Conservation (phyloP, 1,140 invertebrate species). For the Drosophila watanabei region DNA sequence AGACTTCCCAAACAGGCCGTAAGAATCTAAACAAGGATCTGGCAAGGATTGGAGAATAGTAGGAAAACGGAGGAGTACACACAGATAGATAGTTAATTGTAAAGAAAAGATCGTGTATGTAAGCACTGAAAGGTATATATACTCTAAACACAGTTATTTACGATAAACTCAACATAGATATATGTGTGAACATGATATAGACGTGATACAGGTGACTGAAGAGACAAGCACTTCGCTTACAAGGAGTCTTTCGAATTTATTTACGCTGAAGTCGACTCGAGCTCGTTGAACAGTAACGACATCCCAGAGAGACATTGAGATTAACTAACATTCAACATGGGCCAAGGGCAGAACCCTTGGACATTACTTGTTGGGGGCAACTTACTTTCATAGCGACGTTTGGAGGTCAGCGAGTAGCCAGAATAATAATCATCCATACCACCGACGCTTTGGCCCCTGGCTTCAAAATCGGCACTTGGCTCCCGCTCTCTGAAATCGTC, state of each 20-base stretch:
- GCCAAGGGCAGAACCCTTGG: neutral
- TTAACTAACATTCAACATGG: conserved; percentile 39
- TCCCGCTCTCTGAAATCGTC: conserved; percentile 83
- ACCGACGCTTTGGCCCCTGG: conserved; percentile 73
- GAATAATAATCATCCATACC: conserved; percentile 85
- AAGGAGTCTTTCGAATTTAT: conserved; percentile 17
- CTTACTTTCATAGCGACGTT: conserved; percentile 81
- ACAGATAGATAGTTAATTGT: conserved; percentile 33
- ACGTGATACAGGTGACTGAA: conserved; percentile 21
- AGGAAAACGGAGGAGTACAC: conserved; percentile 26
- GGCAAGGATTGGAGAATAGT: conserved; percentile 31
- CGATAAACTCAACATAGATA: conserved; percentile 31
- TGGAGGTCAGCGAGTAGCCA: conserved; percentile 69
- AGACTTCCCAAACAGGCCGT: neutral
- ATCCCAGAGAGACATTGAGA: conserved; percentile 33
- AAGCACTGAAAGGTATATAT: conserved; percentile 33
- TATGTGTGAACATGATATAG: conserved; percentile 30
- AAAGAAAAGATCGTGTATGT: conserved; percentile 20
- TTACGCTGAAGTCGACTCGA: conserved; percentile 8
- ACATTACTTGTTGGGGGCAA: conserved; percentile 36
- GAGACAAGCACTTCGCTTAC: conserved; percentile 31
- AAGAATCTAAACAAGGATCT: conserved; percentile 20
- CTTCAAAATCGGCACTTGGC: conserved; percentile 73
- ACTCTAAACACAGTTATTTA: conserved; percentile 52
- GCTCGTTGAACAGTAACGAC: conserved; percentile 20